Base-by-base conservation (phyloP, 2,797 vertebrate species). In the Mus caroli region DNA sequence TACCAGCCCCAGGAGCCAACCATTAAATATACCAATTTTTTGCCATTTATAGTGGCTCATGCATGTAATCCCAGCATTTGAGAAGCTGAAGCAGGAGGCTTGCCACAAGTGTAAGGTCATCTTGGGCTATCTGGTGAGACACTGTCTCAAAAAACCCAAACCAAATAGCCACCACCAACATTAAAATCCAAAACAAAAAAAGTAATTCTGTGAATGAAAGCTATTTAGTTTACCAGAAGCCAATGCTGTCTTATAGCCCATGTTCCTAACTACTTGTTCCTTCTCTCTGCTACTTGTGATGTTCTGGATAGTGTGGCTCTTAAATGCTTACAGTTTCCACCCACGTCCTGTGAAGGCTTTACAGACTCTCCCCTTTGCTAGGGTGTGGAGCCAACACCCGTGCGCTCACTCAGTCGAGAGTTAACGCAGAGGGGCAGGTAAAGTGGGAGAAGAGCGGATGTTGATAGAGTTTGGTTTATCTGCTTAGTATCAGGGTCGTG, bases 161-260 rank as follows among this genome's bases (percentile, higher is more conserved):
- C 28, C 28, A 24, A 76, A 77, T 13, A 17, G 8, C 20, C 3
- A 31, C 52, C 24, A 40, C 24, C 67, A 73, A 0, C 20, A 87
- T 22, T 1, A 58, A 56, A 54, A 75, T 28, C 50, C n/a, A 22
- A 82, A 37, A 26, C n/a, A 76, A 76, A 4, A 52, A 28, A 22
- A 43, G 17, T 4, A 88, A 7, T 69, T 89, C 82, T 83, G 37
- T 94, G 90, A 75, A 83, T 94, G 78, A 94, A 93, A 92, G 34
- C 9, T 73, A 24, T n/a, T 86, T 94, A 58, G 88, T 96, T 92
- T 88, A 52, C 3, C 40, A 75, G 87, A 87, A 90, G 86, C 64
- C n/a, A 52, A 0, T 52, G 43, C 52, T 40, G 50, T 91, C 91
- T 94, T 78, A n/a, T 56, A n/a, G 79, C 20, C 37, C 52, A 76